A percentile compares a stretch with the other conserved stretches of the same genome.
phyloP scores from a whole-genome alignment of 2,888 invertebrate species.

The Yponomeuta cagnagella region DNA sequence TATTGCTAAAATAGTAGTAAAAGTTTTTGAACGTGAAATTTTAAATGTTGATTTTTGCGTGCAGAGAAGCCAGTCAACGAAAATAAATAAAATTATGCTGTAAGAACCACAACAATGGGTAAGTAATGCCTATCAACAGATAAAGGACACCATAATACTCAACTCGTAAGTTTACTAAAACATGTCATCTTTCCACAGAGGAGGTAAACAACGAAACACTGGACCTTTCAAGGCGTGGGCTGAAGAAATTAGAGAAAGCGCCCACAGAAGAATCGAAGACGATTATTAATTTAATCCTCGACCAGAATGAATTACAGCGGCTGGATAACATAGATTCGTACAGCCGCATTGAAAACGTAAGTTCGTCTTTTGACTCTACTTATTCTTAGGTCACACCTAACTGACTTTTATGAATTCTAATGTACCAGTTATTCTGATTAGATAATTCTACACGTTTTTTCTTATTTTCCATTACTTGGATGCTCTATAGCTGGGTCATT shows the following conservation, averaged over 20 bases:
- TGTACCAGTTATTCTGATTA: neutral
- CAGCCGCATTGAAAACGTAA: slow-evolving; percentile 84
- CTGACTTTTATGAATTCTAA: slow-evolving; percentile 7
- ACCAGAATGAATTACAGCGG: slow-evolving; percentile 91
- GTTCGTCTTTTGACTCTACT: slow-evolving; percentile 19
- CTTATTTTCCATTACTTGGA: neutral
- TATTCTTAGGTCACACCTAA: neutral
- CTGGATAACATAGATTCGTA: slow-evolving; percentile 92
- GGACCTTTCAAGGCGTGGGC: slow-evolving; percentile 85
- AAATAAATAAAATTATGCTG: slow-evolving; percentile 40
- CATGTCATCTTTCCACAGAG: slow-evolving; percentile 22
- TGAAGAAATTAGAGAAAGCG: slow-evolving; percentile 88
- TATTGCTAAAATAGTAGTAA: slow-evolving; percentile 14
- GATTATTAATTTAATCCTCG: slow-evolving; percentile 83
- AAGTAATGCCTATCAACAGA: slow-evolving; percentile 25
- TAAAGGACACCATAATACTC: neutral
- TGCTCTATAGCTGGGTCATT: neutral
- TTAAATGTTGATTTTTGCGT: slow-evolving; percentile 49
- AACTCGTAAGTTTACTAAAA: neutral
- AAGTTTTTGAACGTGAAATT: slow-evolving; percentile 41
- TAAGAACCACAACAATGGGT: slow-evolving; percentile 46
- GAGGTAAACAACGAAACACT: slow-evolving; percentile 70
- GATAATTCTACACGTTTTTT: neutral
- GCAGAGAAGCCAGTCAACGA: slow-evolving; percentile 32
- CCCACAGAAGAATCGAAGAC: slow-evolving; percentile 80